Conservation (phyloP, 53 echinoderm and acorn worm genomes). For the Holothuria leucospilota region DNA sequence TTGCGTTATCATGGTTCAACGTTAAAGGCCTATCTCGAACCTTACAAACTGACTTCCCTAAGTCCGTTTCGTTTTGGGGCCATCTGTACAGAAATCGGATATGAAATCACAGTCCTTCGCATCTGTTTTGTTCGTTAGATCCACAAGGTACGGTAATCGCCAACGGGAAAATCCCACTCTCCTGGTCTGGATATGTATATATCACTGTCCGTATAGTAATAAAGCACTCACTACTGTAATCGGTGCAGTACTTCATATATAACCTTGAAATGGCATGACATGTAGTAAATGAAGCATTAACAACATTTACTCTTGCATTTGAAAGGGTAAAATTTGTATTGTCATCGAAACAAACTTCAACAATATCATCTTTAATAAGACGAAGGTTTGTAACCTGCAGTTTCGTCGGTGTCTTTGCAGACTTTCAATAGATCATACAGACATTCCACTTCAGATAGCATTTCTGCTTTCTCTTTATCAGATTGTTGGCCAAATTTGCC, state of each 20-base stretch:
- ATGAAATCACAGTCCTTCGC: conserved; percentile 33
- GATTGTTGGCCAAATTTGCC: conserved; percentile 41
- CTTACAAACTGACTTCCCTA: conserved; percentile 70
- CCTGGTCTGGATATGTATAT: conserved; percentile 55
- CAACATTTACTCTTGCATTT: conserved; percentile 41
- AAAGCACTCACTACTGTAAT: conserved; percentile 50
- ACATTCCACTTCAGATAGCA: too few relatives aligned
- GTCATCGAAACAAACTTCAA: conserved; percentile 14
- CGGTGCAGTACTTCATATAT: conserved; percentile 53
- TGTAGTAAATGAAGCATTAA: conserved; percentile 58
- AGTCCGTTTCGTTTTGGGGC: conserved; percentile 39
- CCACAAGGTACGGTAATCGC: conserved; percentile 60
- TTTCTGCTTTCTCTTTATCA: conserved; percentile 22
- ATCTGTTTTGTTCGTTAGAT: conserved; percentile 63
- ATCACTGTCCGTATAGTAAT: conserved; percentile 59
- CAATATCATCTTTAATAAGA: conserved; percentile 55
- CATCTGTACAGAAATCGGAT: conserved; percentile 9
- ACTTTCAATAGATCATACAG: not conserved
- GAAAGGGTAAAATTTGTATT: conserved; percentile 27
- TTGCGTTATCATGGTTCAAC: conserved; percentile 52
- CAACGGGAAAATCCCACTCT: conserved; percentile 55
- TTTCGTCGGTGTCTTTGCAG: conserved; percentile 24
- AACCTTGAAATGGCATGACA: conserved; percentile 48
- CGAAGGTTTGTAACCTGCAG: conserved; percentile 36
- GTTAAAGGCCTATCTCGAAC: conserved; percentile 71